These are phyloP conservation scores for Mustelus asterias DNA, from an alignment of 2,113 vertebrate genomes.

Conservation along the genomic window DNA sequence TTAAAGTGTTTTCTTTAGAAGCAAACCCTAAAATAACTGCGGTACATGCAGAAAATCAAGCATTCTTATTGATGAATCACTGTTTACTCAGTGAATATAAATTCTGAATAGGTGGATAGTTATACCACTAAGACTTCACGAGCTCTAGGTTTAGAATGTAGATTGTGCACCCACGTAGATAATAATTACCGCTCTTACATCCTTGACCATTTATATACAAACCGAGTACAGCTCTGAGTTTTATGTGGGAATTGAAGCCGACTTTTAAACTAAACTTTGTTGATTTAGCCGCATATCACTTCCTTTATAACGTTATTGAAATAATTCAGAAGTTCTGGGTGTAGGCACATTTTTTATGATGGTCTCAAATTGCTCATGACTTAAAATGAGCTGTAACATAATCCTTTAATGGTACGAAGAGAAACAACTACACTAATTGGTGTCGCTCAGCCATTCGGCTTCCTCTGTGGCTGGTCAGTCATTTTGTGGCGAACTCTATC, in stretches of 20 bases:
- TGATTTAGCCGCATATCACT: background rate
- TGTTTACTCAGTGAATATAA: constrained; percentile 3
- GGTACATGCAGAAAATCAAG: background rate
- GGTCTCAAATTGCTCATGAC: background rate
- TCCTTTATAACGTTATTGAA: background rate
- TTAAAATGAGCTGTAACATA: background rate
- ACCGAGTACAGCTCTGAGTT: background rate
- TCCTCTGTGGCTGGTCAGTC: background rate
- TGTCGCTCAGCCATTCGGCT: background rate
- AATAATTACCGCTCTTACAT: background rate
- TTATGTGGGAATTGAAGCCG: background rate
- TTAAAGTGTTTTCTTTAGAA: background rate
- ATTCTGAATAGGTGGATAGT: background rate
- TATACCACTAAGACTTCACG: background rate
- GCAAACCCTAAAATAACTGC: background rate
- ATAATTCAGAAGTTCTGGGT: background rate
- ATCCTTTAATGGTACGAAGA: background rate
- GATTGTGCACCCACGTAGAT: background rate
- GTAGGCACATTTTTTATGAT: background rate
- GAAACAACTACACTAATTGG: background rate
- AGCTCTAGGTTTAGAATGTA: background rate
- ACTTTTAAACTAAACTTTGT: background rate
- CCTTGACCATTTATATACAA: background rate
- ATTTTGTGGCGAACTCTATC: background rate
- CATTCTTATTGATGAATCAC: constrained; percentile 4